Base-by-base conservation (phyloP, 2,797 vertebrate species). In the Bucorvus abyssinicus region DNA sequence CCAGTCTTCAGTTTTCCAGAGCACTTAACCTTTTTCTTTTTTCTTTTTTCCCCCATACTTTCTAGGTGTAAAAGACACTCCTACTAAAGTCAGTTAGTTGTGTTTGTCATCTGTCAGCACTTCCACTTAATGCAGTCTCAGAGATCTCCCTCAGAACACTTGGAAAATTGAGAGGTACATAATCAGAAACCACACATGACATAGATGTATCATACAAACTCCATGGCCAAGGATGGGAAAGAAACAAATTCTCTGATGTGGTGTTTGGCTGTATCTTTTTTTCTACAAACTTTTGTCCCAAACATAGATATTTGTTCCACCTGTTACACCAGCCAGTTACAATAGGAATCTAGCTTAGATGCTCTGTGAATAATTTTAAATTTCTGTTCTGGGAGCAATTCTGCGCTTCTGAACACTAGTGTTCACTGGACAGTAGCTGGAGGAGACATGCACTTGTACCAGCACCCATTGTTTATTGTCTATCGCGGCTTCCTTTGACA, bases 371-470 rank as follows among this genome's bases (percentile, higher is more conserved):
- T 27, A 68, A 60, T 22, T 36, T 67, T 9, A 50, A 50, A 27
- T 50, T 50, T 38, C 55, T 68, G 4, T 8, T 73, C 15, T 55
- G 36, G 26, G 10, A 55, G 16, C 3, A 32, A 2, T 65, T 79
- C 30, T 74, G 40, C 3, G 3, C 10, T 32, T 73, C 49, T 64
- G 44, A 49, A 36, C 16, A 50, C 14, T 34, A n/a, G 18, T 50
- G 8, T 49, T 59, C 20, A 29, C 27, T 27, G 32, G 36, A 42
- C 30, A 32, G 14, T 42, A 47, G 7, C 52, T 53, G 13, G 1
- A 23, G 12, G 3, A 81, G 6, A n/a, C 1, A 5, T 34, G 16
- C 2, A 2, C 6, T 24, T n/a, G 5, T 23, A 63, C 34, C 32
- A 42, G 23, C 29, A 56, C 6, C 22, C 22, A 16, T 22, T 61